These are phyloP conservation scores for Pangasius mekongensis DNA, from an alignment of 2,797 vertebrate genomes.

Conservation along the genomic window DNA sequence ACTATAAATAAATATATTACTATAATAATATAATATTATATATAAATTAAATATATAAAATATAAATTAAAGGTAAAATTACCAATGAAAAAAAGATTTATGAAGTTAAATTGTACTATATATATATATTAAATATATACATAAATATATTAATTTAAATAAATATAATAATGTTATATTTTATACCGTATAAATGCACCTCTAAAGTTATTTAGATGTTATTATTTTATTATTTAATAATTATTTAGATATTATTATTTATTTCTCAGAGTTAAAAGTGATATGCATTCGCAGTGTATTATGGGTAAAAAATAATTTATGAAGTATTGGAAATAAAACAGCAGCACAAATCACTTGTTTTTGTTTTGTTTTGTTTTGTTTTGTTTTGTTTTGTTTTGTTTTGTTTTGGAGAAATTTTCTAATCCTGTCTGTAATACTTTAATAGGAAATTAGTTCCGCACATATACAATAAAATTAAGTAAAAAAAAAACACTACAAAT, in stretches of 20 bases:
- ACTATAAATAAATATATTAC: neutral
- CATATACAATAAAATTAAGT: too few relatives aligned
- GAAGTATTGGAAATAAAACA: neutral
- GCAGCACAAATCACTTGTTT: neutral
- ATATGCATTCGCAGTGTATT: too few relatives aligned
- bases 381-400: too few relatives aligned
- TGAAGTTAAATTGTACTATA: neutral
- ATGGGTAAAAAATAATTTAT: too few relatives aligned
- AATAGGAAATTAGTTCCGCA: too few relatives aligned
- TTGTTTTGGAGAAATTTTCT: too few relatives aligned
- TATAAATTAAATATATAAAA: neutral
- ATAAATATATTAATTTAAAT: too few relatives aligned
- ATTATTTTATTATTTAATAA: neutral
- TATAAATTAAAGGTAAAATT: neutral
- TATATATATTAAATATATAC: neutral
- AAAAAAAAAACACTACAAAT: too few relatives aligned
- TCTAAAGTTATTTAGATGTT: neutral
- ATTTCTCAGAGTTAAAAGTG: neutral
- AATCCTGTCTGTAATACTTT: too few relatives aligned
- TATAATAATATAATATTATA: neutral
- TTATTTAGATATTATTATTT: neutral
- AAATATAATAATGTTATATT: neutral
- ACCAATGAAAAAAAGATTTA: neutral
- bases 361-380: neutral
- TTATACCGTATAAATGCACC: neutral